Evolutionary conservation across 2,113 vertebrate genomes (phyloP).

Genomic region (Xenus cinereus): DNA sequence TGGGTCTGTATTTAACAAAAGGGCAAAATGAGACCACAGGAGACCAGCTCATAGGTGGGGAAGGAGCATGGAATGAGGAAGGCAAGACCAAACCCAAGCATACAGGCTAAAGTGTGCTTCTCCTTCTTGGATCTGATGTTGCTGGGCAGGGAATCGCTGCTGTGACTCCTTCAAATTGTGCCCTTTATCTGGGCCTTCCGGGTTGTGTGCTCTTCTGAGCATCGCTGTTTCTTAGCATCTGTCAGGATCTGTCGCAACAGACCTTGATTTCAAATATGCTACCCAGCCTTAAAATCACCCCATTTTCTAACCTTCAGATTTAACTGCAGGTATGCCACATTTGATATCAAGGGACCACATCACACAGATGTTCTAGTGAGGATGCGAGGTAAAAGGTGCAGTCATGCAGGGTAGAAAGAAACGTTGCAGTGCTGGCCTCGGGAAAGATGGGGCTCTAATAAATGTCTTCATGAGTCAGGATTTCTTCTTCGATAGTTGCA

Average conservation of each 20-base stretch:
- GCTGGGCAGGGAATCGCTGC: background rate
- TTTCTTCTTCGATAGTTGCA: background rate
- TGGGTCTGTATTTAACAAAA: background rate
- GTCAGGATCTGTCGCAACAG: background rate
- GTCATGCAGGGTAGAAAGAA: background rate
- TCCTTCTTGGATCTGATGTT: background rate
- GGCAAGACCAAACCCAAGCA: background rate
- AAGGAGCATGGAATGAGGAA: background rate
- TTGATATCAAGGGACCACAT: background rate
- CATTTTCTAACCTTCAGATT: background rate
- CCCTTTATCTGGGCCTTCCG: background rate
- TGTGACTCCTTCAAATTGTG: background rate
- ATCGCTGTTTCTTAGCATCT: background rate
- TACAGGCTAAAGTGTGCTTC: background rate
- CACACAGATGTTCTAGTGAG: background rate
- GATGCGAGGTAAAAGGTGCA: background rate
- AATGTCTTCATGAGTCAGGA: accelerated
- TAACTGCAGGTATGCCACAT: background rate
- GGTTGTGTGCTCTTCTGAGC: background rate
- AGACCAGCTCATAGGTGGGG: background rate
- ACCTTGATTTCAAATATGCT: background rate
- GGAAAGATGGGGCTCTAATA: background rate
- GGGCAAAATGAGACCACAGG: background rate
- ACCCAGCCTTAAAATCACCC: background rate
- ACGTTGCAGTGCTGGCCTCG: background rate